These are phyloP conservation scores for Cepaea nemoralis DNA, from an alignment of 1,140 invertebrate genomes.

Conservation along the genomic window DNA sequence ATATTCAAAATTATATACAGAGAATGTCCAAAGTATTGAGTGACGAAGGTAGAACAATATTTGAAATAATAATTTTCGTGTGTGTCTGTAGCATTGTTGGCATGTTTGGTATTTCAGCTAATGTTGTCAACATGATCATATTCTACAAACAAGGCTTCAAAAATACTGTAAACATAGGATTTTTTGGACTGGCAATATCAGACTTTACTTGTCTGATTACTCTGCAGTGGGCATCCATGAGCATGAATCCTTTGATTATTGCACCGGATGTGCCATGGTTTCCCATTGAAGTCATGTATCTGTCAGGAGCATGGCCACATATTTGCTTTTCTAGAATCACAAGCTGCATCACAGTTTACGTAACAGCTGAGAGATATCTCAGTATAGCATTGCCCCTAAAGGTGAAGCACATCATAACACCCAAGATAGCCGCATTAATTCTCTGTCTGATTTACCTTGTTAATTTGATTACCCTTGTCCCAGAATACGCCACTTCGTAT, in stretches of 20 bases:
- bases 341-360: constrained; percentile 8
- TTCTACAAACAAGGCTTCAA: not conserved
- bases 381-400: constrained; percentile 1
- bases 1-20: too few species aligned
- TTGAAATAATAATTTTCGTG: not conserved
- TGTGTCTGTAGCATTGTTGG: not conserved
- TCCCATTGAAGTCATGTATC: not conserved
- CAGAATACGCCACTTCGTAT: not conserved
- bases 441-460: not conserved
- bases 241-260: not conserved
- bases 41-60: not conserved
- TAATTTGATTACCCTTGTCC: not conserved
- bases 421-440: not conserved
- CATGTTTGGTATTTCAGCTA: not conserved
- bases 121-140: not conserved
- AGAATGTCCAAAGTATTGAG: not conserved
- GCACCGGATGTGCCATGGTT: not conserved
- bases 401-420: not conserved
- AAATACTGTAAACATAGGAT: not conserved
- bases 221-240: not conserved
- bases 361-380: constrained; percentile 12
- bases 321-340: not conserved
- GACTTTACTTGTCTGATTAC: not conserved
- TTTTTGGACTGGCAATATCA: not conserved
- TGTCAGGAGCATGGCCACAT: constrained; percentile 4